Percentiles rank a stretch among this genome's conserved stretches.
Conservation (phyloP, 1,140 invertebrate species). For the Drosophila jambulina region DNA sequence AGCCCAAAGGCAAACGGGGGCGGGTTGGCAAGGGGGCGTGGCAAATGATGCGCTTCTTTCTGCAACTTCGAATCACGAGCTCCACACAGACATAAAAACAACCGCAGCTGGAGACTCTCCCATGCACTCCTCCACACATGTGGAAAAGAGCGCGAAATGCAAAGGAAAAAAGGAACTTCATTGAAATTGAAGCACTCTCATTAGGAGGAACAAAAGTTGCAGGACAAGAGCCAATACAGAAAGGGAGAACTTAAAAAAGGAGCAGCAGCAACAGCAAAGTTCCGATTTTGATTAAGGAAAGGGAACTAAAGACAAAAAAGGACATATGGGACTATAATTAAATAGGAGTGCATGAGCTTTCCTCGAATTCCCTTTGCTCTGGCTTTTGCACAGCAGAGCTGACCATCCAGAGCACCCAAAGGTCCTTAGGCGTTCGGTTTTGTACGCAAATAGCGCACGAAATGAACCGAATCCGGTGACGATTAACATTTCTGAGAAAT, state of each 20-base stretch:
- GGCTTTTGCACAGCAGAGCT: neutral
- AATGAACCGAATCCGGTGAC: too few relatives aligned
- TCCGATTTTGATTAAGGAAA: conserved; percentile 9
- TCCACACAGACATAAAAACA: conserved; percentile 17
- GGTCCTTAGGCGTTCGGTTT: neutral
- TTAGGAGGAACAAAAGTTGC: conserved; percentile 61
- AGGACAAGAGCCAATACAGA: conserved; percentile 8
- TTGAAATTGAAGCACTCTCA: conserved; percentile 71
- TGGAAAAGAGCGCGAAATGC: conserved; percentile 36
- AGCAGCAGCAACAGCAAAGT: conserved; percentile 15
- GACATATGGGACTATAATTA: neutral
- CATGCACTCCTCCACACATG: conserved; percentile 21
- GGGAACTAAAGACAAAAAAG: neutral
- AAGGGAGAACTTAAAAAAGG: conserved; percentile 8
- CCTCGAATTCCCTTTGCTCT: too few relatives aligned
- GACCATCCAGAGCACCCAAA: neutral
- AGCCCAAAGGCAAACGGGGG: conserved; percentile 23
- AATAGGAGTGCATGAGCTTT: neutral
- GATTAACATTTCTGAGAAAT: neutral
- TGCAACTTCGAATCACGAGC: conserved; percentile 49
- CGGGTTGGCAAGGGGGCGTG: conserved; percentile 6
- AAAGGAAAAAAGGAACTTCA: conserved; percentile 23
- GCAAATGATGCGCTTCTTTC: conserved; percentile 53
- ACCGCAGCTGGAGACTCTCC: conserved; percentile 30
- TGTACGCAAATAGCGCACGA: neutral